phyloP scores from a whole-genome alignment of 2,888 invertebrate species.

The Diarsia dahlii region DNA sequence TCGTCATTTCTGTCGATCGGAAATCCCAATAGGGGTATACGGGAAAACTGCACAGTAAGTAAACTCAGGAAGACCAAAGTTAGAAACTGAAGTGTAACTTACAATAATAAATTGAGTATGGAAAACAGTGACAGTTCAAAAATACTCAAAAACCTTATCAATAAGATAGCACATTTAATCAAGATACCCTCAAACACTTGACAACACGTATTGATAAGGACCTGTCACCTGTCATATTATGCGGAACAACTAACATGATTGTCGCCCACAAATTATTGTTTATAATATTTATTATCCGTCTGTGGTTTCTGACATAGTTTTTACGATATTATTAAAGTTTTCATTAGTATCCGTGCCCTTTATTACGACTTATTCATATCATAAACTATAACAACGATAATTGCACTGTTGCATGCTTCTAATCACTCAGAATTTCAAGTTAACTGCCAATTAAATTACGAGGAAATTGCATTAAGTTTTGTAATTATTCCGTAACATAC shows the following conservation, averaged over 20 bases:
- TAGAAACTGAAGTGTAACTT: background rate
- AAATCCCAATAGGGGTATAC: background rate
- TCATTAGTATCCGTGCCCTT: background rate
- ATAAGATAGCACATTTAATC: slow-evolving; percentile 27
- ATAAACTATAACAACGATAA: slow-evolving; percentile 1
- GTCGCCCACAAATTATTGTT: slow-evolving; percentile 3
- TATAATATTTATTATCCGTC: slow-evolving; percentile 6
- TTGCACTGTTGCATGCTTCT: slow-evolving; percentile 13
- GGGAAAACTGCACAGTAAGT: background rate
- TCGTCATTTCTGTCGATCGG: background rate
- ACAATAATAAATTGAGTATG: background rate
- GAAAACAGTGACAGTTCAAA: slow-evolving; percentile 17
- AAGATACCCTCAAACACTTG: slow-evolving; percentile 31
- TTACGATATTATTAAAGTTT: background rate
- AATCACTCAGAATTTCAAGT: slow-evolving; percentile 10
- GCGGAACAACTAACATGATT: slow-evolving; percentile 7
- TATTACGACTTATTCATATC: slow-evolving; percentile 12
- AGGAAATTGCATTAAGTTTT: slow-evolving; percentile 1
- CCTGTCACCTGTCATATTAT: too few relatives aligned
- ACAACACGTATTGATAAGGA: slow-evolving; percentile 23
- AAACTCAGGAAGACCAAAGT: background rate
- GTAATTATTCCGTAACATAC: slow-evolving; percentile 69
- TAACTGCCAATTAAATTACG: background rate
- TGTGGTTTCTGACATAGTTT: background rate
- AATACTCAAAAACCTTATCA: slow-evolving; percentile 34